phyloP scores from a whole-genome alignment of 1,140 invertebrate species.

The Zaprionus taronus region DNA sequence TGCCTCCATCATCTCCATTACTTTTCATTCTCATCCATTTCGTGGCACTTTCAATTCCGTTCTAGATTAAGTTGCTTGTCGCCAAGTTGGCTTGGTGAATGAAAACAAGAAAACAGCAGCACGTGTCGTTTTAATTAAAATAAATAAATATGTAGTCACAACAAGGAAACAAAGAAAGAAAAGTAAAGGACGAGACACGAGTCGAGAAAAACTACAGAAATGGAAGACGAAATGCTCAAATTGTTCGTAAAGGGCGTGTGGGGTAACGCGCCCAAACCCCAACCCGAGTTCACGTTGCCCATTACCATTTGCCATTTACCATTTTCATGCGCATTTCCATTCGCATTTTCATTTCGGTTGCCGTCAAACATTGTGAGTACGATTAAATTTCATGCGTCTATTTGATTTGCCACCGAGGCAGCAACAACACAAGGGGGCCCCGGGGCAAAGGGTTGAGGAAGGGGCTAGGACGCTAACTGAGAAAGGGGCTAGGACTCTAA shows the following conservation, averaged over 20 bases:
- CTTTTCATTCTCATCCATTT: neutral
- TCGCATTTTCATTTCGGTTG: slow-evolving; percentile 51
- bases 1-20: neutral
- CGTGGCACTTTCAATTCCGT: neutral
- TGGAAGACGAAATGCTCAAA: slow-evolving; percentile 19
- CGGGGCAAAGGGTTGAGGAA: slow-evolving; percentile 41
- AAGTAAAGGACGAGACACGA: slow-evolving; percentile 42
- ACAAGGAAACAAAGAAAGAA: slow-evolving; percentile 65
- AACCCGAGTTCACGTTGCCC: slow-evolving; percentile 29
- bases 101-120: slow-evolving; percentile 78
- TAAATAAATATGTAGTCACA: slow-evolving; percentile 69
- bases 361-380: slow-evolving; percentile 60
- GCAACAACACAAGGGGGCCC: slow-evolving; percentile 12
- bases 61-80: slow-evolving; percentile 19
- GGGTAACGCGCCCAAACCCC: neutral
- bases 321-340: slow-evolving; percentile 23
- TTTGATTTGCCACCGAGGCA: slow-evolving; percentile 48
- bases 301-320: slow-evolving; percentile 20
- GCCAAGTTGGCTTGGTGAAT: slow-evolving; percentile 62
- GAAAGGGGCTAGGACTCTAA: neutral
- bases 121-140: slow-evolving; percentile 82
- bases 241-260: neutral
- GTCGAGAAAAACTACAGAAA: slow-evolving; percentile 33
- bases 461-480: neutral
- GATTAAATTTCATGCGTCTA: slow-evolving; percentile 81